Evolutionary conservation across 2,797 vertebrate genomes (phyloP).

Genomic region (Coranthus polyacanthus): DNA sequence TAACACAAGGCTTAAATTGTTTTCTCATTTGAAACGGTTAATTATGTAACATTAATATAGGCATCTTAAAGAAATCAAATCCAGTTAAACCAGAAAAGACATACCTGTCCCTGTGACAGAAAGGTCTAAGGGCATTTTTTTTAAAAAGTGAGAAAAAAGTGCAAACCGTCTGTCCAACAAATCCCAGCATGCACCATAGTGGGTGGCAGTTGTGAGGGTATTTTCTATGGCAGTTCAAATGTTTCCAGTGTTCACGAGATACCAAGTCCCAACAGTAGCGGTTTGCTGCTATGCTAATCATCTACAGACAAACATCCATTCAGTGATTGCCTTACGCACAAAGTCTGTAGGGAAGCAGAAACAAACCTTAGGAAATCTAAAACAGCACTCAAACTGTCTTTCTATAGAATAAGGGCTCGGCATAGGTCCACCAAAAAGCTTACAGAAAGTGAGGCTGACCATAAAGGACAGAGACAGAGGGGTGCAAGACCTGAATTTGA

Average conservation of each 20-base stretch:
- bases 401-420: constrained; percentile 55
- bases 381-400: constrained; percentile 66
- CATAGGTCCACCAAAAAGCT: constrained; percentile 65
- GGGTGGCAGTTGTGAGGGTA: constrained; percentile 76
- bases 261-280: constrained; percentile 55
- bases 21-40: constrained; percentile 50
- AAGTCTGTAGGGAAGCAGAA: constrained; percentile 77
- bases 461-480: constrained; percentile 35
- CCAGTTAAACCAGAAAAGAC: constrained; percentile 63
- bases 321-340: constrained; percentile 86
- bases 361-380: constrained; percentile 69
- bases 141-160: constrained; percentile 56
- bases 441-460: constrained; percentile 60
- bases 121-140: constrained; percentile 42
- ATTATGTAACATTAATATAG: constrained; percentile 55
- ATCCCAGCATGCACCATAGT: constrained; percentile 74
- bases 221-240: constrained; percentile 74
- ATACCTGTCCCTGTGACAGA: constrained; percentile 27
- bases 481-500: constrained; percentile 59
- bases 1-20: constrained; percentile 58
- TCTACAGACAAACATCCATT: constrained; percentile 70
- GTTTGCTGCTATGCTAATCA: constrained; percentile 68
- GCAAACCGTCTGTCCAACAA: constrained; percentile 70
- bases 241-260: constrained; percentile 77
- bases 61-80: constrained; percentile 51